phyloP scores from a whole-genome alignment of 2,113 vertebrate species.

The Casuarius casuarius region DNA sequence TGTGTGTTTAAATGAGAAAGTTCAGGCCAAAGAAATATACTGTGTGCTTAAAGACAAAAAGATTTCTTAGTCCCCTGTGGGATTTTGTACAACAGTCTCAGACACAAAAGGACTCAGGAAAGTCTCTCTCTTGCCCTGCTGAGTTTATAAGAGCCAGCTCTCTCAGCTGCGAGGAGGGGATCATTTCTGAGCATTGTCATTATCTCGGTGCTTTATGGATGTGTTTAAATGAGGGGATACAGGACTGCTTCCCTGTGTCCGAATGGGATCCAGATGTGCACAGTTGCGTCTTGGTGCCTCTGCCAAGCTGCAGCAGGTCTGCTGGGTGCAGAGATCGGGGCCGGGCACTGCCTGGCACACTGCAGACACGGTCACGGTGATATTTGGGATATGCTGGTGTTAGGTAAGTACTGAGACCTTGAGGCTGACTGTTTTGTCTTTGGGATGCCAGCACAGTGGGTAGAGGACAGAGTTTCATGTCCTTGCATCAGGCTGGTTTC shows the following conservation, averaged over 20 bases:
- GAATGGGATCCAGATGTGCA: background rate
- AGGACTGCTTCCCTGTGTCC: background rate
- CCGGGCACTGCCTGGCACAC: accelerated
- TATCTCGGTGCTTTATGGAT: background rate
- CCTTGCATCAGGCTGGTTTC: background rate
- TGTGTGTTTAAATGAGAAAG: background rate
- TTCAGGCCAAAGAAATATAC: background rate
- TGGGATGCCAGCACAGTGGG: background rate
- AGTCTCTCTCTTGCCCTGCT: background rate
- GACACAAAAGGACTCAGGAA: background rate
- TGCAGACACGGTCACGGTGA: accelerated
- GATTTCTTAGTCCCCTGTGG: background rate
- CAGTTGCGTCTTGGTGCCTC: accelerated
- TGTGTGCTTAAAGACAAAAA: background rate
- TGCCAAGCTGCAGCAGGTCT: accelerated
- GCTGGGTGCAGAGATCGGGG: background rate
- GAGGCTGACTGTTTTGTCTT: background rate
- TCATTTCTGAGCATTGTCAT: background rate
- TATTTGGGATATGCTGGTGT: background rate
- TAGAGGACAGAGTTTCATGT: background rate
- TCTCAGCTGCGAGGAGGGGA: background rate
- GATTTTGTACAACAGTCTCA: background rate
- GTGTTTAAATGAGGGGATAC: background rate
- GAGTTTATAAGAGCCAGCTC: background rate
- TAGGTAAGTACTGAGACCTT: background rate